Base-by-base conservation (phyloP, 37 sponge, comb jelly and placozoan genomes). In the Dysidea cf. avara region DNA sequence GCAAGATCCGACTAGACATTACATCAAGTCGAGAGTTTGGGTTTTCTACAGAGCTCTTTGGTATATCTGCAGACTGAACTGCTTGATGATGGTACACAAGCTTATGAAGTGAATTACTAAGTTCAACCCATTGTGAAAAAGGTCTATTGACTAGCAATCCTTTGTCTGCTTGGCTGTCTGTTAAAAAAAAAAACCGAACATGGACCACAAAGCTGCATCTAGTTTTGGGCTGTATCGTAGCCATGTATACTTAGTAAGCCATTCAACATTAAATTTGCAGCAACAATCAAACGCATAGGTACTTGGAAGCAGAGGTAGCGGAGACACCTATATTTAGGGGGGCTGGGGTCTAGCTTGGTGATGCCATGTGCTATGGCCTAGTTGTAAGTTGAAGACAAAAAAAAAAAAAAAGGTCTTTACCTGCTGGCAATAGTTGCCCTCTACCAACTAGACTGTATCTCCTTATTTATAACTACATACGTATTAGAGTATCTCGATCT, bases 131-230 rank as follows among this genome's bases (percentile, higher is more conserved):
- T n/a, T n/a, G n/a, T n/a, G n/a, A n/a, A n/a, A n/a, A n/a, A n/a
- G n/a, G n/a, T n/a, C n/a, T 75, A 31, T 83, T 83, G 12, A 83
- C 84, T 62, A 83, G 69, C 58, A 59, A 35, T 61, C 76, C 68
- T 53, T 83, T 82, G 60, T 82, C 83, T 51, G 48, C 74, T 11
- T 68, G 55, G 7, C 36, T 74, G 3, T n/a, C 0, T 61, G 7
- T 65, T 47, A 7, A n/a, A n/a, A n/a, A 68, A 49, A 17, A 78
- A 49, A 36, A 77, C 16, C 31, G 79, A 43, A 78, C 68, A 67
- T 43, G 84, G 69, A 51, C 77, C 84, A 83, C 84, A 83, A 56
- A 83, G 61, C 71, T 63, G 26, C 84, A 66, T 83, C 64, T 18
- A 75, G 61, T 20, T 52, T 69, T 5, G 64, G 77, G 52, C 77